Base-by-base conservation (phyloP, 1,140 invertebrate genomes). In the Drosophila lini region DNA sequence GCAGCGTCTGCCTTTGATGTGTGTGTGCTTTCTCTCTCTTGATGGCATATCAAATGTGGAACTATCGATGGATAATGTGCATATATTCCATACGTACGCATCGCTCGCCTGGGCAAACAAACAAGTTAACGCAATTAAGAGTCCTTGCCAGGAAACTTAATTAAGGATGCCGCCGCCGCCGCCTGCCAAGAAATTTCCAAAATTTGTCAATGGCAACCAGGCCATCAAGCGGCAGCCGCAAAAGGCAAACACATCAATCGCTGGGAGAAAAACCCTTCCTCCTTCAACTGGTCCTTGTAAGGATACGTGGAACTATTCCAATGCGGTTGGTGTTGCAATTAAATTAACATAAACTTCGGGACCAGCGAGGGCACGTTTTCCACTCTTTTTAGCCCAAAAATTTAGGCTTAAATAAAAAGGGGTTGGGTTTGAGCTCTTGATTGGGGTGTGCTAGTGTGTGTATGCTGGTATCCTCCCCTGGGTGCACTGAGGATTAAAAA, bases 261-360 rank as follows among this genome's bases (percentile, higher is more conserved):
- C 58, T 56, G 3, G 52, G n/a, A 16, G 59, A 52, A 55, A 62
- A 56, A 47, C 41, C 75, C 68, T 19, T 73, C 28, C 28, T 59
- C 67, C n/a, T 6, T 59, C 70, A n/a, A 41, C 16, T 34, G 41
- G 60, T 64, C 40, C 45, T 42, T 62, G 50, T 25, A 71, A 73
- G 65, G 65, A 78, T 74, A 83, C 83, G 80, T 89, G 85, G 77
- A 89, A 89, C 84, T 89, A 89, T 89, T 89, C 77, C 79, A 89
- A 89, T 89, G 80, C 70, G 73, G 55, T 76, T 77, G 74, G 74
- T 89, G 84, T 90, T 80, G 84, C 84, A 89, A 89, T 89, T 89
- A 89, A 89, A 89, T 89, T 89, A 89, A 89, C 84, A 89, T 89
- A 89, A 78, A 81, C 73, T 88, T 80, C 40, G 44, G 44, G 34